A percentile compares a stretch with the other conserved stretches of the same genome.
Conservation (phyloP, 2,113 vertebrate genomes). For the Ceratotherium simum region DNA sequence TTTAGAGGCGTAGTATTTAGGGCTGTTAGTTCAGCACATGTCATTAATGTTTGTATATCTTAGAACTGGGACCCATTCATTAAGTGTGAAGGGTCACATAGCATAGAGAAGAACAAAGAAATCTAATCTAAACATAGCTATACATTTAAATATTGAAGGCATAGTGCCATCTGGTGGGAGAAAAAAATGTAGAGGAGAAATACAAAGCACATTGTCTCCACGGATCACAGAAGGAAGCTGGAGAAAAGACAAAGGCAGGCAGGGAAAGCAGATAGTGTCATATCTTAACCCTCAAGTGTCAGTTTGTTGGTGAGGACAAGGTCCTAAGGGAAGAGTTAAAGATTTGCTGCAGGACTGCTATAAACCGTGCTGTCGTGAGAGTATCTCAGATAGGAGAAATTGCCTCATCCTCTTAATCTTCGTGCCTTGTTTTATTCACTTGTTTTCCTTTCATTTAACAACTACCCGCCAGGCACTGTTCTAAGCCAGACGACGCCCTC, state of each 20-base stretch:
- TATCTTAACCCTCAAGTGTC: not conserved
- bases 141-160: slow-evolving; percentile 20
- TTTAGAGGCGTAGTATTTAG: not conserved
- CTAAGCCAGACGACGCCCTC: not conserved
- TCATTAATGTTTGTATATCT: slow-evolving; percentile 47
- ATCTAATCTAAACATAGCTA: not conserved
- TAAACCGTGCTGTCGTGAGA: rapidly evolving
- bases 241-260: not conserved
- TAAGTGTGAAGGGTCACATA: not conserved
- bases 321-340: not conserved
- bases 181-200: not conserved
- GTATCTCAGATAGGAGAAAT: not conserved
- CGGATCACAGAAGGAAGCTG: not conserved
- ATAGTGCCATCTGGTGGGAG: slow-evolving; percentile 71
- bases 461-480: not conserved
- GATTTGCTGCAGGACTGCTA: too few species aligned
- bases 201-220: not conserved
- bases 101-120: not conserved
- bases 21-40: not conserved
- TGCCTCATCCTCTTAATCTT: not conserved
- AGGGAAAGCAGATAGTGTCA: not conserved
- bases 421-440: not conserved
- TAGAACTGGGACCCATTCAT: slow-evolving; percentile 10
- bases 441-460: not conserved
- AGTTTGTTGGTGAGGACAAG: not conserved